Evolutionary conservation across 2,888 invertebrate species (phyloP).

Genomic region (Scrobipalpa costella): DNA sequence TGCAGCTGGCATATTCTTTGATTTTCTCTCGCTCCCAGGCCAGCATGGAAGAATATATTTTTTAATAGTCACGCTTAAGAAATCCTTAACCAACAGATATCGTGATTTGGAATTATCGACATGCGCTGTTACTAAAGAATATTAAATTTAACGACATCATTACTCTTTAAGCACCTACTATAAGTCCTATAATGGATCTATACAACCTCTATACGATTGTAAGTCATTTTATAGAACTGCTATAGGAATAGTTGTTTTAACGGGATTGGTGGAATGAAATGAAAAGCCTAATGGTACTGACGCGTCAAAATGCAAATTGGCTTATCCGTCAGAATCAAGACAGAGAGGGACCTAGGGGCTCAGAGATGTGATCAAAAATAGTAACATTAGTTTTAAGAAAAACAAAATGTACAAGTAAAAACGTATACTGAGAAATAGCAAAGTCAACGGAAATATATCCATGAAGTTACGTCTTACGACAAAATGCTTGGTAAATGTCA

Average conservation of each 20-base stretch:
- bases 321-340: not conserved
- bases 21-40: too few species aligned
- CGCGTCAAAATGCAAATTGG: slow-evolving; percentile 16
- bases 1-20: too few species aligned
- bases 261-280: slow-evolving; percentile 1
- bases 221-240: slow-evolving; percentile 12
- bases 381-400: too few species aligned
- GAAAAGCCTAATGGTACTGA: slow-evolving; percentile 8
- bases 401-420: too few species aligned
- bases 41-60: too few species aligned
- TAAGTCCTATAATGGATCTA: not conserved
- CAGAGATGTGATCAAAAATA: not conserved
- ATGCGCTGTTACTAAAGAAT: slow-evolving; percentile 1
- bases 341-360: not conserved
- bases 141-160: slow-evolving; percentile 10
- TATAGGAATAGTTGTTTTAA: slow-evolving; percentile 19
- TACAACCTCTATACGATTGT: not conserved
- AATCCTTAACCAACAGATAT: not conserved
- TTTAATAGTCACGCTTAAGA: not conserved
- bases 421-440: too few species aligned
- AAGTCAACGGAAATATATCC: too few species aligned
- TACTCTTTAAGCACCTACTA: slow-evolving; percentile 1
- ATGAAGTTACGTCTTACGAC: too few species aligned
- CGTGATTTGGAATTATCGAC: not conserved
- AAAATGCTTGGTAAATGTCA: too few species aligned